A percentile compares a stretch with the other conserved stretches of the same genome.
Evolutionary conservation across 2,113 vertebrate genomes (phyloP).

Genomic region (Hemichromis elongatus): DNA sequence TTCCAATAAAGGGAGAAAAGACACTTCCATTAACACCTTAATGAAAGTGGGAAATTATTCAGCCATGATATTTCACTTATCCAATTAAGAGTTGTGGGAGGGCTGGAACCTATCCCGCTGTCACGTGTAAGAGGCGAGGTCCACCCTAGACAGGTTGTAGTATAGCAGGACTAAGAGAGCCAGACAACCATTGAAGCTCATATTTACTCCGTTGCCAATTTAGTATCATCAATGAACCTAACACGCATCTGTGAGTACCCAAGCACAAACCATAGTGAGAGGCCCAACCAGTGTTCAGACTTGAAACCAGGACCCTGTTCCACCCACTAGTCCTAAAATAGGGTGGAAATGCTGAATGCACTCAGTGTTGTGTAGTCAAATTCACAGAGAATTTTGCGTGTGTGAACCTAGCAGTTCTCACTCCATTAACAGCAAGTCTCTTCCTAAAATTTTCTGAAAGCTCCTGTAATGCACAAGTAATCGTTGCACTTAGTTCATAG

Average conservation of each 20-base stretch:
- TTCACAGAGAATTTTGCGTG: background rate
- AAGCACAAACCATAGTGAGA: background rate
- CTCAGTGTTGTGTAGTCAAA: background rate
- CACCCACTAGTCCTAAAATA: background rate
- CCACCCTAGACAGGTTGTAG: background rate
- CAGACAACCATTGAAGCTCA: background rate
- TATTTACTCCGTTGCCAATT: background rate
- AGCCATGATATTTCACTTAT: background rate
- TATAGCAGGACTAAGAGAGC: background rate
- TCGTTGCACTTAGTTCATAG: background rate
- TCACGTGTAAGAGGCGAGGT: background rate
- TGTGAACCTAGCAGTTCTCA: background rate
- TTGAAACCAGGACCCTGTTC: background rate
- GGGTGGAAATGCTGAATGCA: background rate
- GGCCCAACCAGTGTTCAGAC: background rate
- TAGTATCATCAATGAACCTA: background rate
- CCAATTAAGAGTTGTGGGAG: background rate
- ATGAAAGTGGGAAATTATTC: background rate
- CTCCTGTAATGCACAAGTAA: background rate
- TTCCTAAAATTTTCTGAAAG: background rate
- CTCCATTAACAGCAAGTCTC: background rate
- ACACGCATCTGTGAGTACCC: background rate
- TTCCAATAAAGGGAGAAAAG: background rate
- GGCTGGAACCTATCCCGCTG: background rate
- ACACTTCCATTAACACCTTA: background rate